Percentiles rank a stretch among this genome's conserved stretches.
phyloP scores from a whole-genome alignment of 2,797 vertebrate genomes.

The Xiphophorus birchmanni region DNA sequence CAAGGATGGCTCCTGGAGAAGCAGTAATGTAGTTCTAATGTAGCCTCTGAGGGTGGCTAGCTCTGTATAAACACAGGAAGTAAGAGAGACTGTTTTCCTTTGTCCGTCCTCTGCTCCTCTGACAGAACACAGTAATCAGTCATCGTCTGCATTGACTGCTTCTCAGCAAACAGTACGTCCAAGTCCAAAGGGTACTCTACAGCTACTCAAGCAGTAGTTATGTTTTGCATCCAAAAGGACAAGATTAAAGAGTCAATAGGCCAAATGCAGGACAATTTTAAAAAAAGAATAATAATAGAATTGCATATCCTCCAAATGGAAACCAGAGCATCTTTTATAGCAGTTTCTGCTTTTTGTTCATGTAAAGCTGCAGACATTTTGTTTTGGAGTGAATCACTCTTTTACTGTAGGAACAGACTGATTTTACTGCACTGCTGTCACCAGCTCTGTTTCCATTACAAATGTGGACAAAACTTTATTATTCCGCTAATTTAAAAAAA shows the following conservation, averaged over 20 bases:
- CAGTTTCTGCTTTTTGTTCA: too few relatives aligned
- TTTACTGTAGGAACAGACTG: background rate
- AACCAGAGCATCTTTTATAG: background rate
- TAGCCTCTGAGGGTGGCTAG: background rate
- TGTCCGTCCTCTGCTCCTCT: background rate
- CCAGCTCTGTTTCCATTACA: background rate
- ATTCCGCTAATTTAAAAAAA: too few relatives aligned
- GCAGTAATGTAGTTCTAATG: background rate
- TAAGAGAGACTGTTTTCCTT: background rate
- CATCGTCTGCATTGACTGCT: background rate
- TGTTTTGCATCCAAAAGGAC: background rate
- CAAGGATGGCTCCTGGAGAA: conserved; percentile 5
- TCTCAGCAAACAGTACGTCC: background rate
- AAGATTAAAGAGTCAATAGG: background rate
- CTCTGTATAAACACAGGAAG: background rate
- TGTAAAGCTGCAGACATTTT: background rate
- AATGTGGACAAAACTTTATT: too few relatives aligned
- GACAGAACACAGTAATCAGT: background rate
- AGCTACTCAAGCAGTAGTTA: background rate
- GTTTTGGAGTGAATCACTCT: too few relatives aligned
- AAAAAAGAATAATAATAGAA: background rate
- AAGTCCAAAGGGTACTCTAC: background rate
- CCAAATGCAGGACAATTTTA: background rate
- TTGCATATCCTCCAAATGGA: background rate
- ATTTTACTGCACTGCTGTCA: background rate